A percentile compares a stretch with the other conserved stretches of the same genome.
These are phyloP conservation scores for Artibeus jamaicensis DNA, from an alignment of 2,797 vertebrate species.

Conservation along the genomic window DNA sequence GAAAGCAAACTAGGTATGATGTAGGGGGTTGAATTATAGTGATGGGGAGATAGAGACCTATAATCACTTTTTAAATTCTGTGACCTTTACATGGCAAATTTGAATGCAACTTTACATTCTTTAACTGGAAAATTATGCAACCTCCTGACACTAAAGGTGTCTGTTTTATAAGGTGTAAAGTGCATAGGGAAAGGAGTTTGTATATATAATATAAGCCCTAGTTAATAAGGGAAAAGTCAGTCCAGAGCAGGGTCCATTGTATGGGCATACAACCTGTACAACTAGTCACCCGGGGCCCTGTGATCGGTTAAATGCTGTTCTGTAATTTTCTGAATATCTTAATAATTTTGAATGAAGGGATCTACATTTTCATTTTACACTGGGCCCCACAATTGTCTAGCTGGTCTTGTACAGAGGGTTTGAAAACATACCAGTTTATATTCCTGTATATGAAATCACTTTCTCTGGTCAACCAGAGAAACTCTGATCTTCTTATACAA, in stretches of 20 bases:
- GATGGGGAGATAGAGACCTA: background rate
- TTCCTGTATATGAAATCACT: background rate
- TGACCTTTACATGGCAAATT: background rate
- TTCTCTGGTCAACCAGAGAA: too few relatives aligned
- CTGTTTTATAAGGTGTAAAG: background rate
- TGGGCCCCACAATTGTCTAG: background rate
- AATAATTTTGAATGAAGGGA: background rate
- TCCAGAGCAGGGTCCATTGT: background rate
- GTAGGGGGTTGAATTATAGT: background rate
- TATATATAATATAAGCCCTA: background rate
- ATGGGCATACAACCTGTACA: too few relatives aligned
- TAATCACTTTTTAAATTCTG: background rate
- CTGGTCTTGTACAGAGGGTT: background rate
- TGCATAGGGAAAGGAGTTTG: background rate
- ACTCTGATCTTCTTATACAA: background rate
- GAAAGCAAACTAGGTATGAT: background rate
- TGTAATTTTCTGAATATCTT: background rate
- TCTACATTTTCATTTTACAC: too few relatives aligned
- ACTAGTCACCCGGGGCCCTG: background rate
- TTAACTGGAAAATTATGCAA: background rate
- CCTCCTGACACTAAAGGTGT: background rate
- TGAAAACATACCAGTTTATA: background rate
- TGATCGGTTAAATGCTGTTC: background rate
- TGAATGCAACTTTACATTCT: background rate
- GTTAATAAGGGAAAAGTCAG: background rate